These are phyloP conservation scores for Monodelphis domestica DNA, from an alignment of 2,797 vertebrate genomes.

Conservation along the genomic window DNA sequence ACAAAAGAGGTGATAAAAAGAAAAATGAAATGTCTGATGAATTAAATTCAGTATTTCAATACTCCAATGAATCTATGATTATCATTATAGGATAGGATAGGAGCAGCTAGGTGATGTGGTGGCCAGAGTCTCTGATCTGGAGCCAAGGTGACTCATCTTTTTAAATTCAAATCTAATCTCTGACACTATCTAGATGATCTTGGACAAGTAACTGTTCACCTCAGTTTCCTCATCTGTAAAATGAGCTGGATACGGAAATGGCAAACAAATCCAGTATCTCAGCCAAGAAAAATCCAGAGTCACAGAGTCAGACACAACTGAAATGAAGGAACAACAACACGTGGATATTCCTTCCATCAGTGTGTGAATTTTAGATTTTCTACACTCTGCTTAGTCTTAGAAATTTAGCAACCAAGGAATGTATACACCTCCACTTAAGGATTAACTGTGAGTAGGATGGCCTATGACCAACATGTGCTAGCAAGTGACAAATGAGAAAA, in stretches of 20 bases:
- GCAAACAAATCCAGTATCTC: neutral
- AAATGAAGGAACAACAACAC: neutral
- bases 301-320: neutral
- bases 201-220: neutral
- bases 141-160: neutral
- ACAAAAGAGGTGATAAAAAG: neutral
- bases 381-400: too few species aligned
- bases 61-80: neutral
- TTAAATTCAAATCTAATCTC: neutral
- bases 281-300: neutral
- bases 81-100: neutral
- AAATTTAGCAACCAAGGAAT: too few species aligned
- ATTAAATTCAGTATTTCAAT: neutral
- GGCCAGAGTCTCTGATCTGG: neutral
- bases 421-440: too few species aligned
- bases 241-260: neutral
- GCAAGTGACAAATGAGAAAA: too few species aligned
- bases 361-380: too few species aligned
- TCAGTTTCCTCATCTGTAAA: neutral
- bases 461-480: too few species aligned
- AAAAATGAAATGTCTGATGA: neutral
- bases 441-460: too few species aligned
- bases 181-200: neutral
- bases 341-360: neutral
- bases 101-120: neutral